A percentile compares a stretch with the other conserved stretches of the same genome.
These are phyloP conservation scores for Loripinus fragilis DNA, from an alignment of 2,888 invertebrate genomes.

Conservation along the genomic window DNA sequence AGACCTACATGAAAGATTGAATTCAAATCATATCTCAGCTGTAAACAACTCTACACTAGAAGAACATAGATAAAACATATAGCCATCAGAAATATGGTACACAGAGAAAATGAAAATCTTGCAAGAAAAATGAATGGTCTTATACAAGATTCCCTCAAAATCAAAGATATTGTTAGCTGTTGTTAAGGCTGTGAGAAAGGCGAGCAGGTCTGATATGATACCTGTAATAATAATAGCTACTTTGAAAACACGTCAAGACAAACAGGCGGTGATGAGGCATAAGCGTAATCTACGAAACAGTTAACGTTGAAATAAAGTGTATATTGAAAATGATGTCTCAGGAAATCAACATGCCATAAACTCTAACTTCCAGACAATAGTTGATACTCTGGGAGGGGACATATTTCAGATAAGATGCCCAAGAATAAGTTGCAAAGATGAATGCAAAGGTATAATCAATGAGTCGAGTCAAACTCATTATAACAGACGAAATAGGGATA, in stretches of 20 bases:
- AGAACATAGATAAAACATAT: background rate
- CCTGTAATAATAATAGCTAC: background rate
- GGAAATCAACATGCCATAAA: background rate
- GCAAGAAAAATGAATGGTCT: background rate
- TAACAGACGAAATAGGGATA: background rate
- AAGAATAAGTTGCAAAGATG: background rate
- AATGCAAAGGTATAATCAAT: background rate
- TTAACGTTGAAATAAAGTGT: background rate
- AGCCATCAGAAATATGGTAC: background rate
- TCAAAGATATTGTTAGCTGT: background rate
- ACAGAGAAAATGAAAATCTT: background rate
- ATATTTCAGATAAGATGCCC: background rate
- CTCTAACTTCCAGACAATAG: background rate
- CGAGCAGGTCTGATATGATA: background rate
- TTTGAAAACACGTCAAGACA: background rate
- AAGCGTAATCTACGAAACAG: background rate
- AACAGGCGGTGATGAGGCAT: background rate
- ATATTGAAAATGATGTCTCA: background rate
- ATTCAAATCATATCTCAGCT: background rate
- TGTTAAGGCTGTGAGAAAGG: conserved; percentile 1
- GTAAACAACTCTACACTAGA: background rate
- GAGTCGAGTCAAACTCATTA: background rate
- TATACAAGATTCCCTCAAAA: background rate
- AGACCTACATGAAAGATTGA: background rate
- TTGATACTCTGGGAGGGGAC: background rate